These are phyloP conservation scores for Hydrolagus colliei DNA, from an alignment of 2,797 vertebrate genomes.

Conservation along the genomic window DNA sequence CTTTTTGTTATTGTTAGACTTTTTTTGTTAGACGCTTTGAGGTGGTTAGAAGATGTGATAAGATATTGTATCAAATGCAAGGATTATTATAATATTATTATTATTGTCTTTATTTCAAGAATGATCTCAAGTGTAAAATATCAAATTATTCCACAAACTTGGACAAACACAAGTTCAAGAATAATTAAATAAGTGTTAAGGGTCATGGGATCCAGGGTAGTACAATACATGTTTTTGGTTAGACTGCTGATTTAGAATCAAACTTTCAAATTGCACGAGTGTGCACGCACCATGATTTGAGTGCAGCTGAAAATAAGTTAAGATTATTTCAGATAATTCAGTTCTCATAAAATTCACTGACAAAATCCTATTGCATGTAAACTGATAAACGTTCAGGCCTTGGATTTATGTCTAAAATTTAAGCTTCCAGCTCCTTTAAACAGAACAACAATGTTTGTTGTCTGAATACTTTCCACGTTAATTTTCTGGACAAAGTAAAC, in stretches of 20 bases:
- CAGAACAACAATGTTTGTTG: neutral
- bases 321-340: neutral
- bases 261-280: no score
- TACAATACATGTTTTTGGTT: neutral
- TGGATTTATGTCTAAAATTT: neutral
- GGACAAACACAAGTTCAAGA: neutral
- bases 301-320: neutral
- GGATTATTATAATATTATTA: no score
- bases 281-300: neutral
- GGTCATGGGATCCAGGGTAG: neutral
- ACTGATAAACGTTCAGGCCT: neutral
- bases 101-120: no score
- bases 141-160: neutral
- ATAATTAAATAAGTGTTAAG: neutral
- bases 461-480: neutral
- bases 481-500: neutral
- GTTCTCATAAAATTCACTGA: neutral
- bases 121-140: neutral
- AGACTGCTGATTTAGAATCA: neutral
- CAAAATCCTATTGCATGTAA: neutral
- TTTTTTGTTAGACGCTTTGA: neutral
- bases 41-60: no score
- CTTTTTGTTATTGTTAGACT: neutral
- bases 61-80: no score
- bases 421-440: neutral